Evolutionary conservation across 2,113 vertebrate genomes (phyloP).

Genomic region (Platichthys flesus): DNA sequence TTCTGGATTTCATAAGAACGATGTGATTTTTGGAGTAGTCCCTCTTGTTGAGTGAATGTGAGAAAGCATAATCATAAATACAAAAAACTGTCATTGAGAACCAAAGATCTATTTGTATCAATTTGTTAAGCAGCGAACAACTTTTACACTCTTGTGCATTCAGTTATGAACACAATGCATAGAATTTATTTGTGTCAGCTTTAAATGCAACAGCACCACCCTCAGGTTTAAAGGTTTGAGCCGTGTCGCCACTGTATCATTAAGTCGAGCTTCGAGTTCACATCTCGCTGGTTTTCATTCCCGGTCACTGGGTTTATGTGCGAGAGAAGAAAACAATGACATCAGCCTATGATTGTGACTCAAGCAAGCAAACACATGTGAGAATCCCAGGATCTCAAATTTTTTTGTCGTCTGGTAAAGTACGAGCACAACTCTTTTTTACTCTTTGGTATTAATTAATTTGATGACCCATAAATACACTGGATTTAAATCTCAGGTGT

Average conservation of each 20-base stretch:
- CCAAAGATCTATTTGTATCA: background rate
- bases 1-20: background rate
- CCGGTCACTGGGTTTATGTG: conserved; percentile 55
- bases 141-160: background rate
- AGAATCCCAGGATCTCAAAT: conserved; percentile 22
- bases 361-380: conserved; percentile 55
- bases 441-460: conserved; percentile 46
- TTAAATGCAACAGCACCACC: background rate
- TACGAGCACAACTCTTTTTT: conserved; percentile 47
- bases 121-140: background rate
- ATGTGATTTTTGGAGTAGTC: background rate
- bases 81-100: no score
- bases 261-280: conserved; percentile 47
- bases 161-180: no score
- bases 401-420: conserved; percentile 32
- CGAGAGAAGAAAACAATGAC: conserved; percentile 63
- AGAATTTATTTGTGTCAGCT: background rate
- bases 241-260: conserved; percentile 68
- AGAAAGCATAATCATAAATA: no score
- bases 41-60: no score
- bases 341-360: conserved; percentile 69
- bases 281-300: conserved; percentile 49
- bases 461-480: conserved; percentile 4
- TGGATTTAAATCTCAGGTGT: conserved; percentile 24
- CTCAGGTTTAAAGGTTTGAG: conserved; percentile 36